These are phyloP conservation scores for Eristalinus sepulchralis DNA, from an alignment of 2,888 invertebrate genomes.

Conservation along the genomic window DNA sequence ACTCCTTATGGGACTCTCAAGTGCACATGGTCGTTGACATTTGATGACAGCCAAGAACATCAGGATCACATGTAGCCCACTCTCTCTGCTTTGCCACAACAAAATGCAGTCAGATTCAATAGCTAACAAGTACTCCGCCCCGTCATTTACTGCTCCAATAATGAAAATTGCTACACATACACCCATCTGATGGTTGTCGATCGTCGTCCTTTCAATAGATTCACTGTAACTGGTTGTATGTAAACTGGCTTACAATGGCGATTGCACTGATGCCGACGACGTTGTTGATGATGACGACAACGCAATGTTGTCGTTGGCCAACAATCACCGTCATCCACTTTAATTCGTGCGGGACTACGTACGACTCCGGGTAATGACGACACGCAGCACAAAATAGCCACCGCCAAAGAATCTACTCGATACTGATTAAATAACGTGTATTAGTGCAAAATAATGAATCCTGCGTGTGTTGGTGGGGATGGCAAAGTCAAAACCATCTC, in stretches of 20 bases:
- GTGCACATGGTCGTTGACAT: conserved; percentile 35
- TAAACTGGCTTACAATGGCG: conserved; percentile 14
- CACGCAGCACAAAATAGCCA: conserved; percentile 12
- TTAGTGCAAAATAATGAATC: conserved; percentile 9
- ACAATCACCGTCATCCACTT: conserved; percentile 27
- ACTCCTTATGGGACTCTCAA: conserved; percentile 38
- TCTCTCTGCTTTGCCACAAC: conserved; percentile 23
- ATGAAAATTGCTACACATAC: conserved; percentile 55
- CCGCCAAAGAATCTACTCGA: conserved; percentile 3
- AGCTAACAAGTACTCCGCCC: conserved; percentile 49
- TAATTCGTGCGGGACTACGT: conserved; percentile 12
- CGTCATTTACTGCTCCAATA: conserved; percentile 59
- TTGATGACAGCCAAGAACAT: conserved; percentile 23
- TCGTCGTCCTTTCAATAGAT: conserved; percentile 46
- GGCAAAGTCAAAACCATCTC: neutral
- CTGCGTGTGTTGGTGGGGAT: conserved; percentile 20
- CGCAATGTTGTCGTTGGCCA: conserved; percentile 22
- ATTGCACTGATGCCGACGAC: neutral
- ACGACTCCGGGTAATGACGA: neutral
- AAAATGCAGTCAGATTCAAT: conserved; percentile 59
- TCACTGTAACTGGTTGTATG: neutral
- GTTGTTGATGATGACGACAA: conserved; percentile 8
- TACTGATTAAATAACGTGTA: conserved; percentile 32
- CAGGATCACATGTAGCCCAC: conserved; percentile 24
- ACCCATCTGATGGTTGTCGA: conserved; percentile 40